Evolutionary conservation across 2,888 invertebrate species (phyloP), one percentile per base, ranked within the genome.

Genomic region (Philaethria dido): DNA sequence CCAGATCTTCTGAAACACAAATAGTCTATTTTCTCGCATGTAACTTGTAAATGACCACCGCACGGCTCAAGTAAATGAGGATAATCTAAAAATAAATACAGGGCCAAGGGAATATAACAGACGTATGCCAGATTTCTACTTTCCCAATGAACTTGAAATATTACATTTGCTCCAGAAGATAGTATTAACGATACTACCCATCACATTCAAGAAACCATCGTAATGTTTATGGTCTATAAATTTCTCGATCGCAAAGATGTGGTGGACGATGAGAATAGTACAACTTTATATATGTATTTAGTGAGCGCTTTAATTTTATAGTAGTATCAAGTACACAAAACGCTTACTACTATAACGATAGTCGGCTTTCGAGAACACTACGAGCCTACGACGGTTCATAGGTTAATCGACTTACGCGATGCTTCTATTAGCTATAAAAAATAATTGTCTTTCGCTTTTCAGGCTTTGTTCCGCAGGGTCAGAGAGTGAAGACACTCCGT

Each of bases 1-100:
- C 78, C 78, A 79, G 80, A 80, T 82, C 80, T 81, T 79, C 87
- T 89, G 84, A 88, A 90, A 88, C 84, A 82, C 83, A 85, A 77
- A 82, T 80, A 78, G 76, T 77, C 77, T 78, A 82, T 84, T 83
- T 82, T 76, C 82, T 78, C 75, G 64, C 73, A 75, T 77, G 75
- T 74, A 71, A 74, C 75, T 75, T 74, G 74, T 76, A 76, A 78
- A 75, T 72, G 74, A 74, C 60, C 72, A 71, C 52, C 69, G 73
- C 73, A 74, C 66, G 39, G 16, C 36, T 50, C 13, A n/a, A 59
- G 59, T 50, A 48, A 50, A 60, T 65, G 64, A 50, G 62, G 61
- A 64, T 62, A 64, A 69, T 64, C 69, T 73, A 69, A 70, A 72
- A 74, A 72, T 73, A 73, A 73, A 73, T 68, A 66, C 62, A 63